Evolutionary conservation across 2,888 invertebrate species (phyloP).

Genomic region (Leptopilina drosophilae): DNA sequence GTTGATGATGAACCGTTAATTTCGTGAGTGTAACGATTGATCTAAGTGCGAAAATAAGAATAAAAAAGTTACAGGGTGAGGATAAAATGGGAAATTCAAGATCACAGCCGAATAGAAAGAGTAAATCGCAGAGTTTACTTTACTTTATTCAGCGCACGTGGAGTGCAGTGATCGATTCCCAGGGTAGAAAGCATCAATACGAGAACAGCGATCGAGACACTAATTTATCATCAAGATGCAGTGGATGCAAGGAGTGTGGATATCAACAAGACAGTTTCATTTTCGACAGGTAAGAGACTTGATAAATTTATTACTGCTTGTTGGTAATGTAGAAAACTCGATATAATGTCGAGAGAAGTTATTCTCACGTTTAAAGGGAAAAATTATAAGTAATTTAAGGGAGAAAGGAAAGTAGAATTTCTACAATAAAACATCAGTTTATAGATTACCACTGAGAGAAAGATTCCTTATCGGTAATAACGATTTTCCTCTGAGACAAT

Average conservation of each 20-base stretch:
- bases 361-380: too few relatives aligned
- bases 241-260: conserved; percentile 70
- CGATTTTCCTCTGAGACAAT: too few relatives aligned
- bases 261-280: conserved; percentile 70
- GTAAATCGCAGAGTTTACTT: conserved; percentile 79
- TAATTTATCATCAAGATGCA: conserved; percentile 70
- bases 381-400: too few relatives aligned
- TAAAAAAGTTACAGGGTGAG: neutral
- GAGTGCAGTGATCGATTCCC: conserved; percentile 83
- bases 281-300: conserved; percentile 70
- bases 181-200: conserved; percentile 57
- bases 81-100: conserved; percentile 68
- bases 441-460: neutral
- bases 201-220: conserved; percentile 69
- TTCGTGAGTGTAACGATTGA: conserved; percentile 16
- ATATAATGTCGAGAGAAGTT: too few relatives aligned
- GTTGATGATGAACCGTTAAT: conserved; percentile 33
- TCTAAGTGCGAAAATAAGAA: neutral
- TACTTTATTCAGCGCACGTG: conserved; percentile 85
- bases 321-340: neutral
- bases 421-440: neutral
- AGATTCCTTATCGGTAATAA: too few relatives aligned
- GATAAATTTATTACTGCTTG: neutral
- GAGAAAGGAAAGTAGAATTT: too few relatives aligned
- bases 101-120: conserved; percentile 65